Conservation (phyloP, 2,888 invertebrate genomes). For the Caenorhabditis zanzibari region DNA sequence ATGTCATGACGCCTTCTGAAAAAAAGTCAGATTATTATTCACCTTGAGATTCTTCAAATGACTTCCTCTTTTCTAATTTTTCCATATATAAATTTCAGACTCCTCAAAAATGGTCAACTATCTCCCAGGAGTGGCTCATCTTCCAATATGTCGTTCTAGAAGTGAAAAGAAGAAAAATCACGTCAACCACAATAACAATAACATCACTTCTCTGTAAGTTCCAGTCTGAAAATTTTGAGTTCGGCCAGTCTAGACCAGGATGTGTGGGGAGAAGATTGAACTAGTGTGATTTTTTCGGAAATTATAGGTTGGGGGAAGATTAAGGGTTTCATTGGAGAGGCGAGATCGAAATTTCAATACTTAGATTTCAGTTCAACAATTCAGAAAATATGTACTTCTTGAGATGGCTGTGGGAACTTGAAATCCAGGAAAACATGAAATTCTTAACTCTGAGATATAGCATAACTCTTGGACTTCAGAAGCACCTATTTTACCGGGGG, state of each 20-base stretch:
- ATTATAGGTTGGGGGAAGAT: too few relatives aligned
- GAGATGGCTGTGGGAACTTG: too few relatives aligned
- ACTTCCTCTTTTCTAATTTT: background rate
- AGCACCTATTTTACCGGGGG: too few relatives aligned
- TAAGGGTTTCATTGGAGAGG: too few relatives aligned
- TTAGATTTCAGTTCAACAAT: too few relatives aligned
- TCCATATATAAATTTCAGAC: conserved; percentile 4
- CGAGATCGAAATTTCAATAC: too few relatives aligned
- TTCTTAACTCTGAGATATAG: too few relatives aligned
- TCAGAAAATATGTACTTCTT: too few relatives aligned
- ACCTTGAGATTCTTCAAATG: conserved; percentile 1
- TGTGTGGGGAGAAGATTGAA: background rate
- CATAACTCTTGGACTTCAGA: too few relatives aligned
- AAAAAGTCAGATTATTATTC: background rate
- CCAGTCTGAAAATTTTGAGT: background rate
- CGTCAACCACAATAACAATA: conserved; percentile 45
- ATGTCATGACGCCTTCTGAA: conserved; percentile 17
- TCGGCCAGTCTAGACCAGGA: background rate
- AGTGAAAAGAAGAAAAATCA: conserved; percentile 43
- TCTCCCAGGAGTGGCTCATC: conserved; percentile 23
- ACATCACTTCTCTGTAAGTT: conserved; percentile 50
- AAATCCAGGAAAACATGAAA: too few relatives aligned
- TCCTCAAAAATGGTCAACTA: conserved; percentile 34
- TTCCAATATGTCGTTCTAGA: conserved; percentile 37
- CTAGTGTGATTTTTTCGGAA: too few relatives aligned